phyloP scores from a whole-genome alignment of 1,140 invertebrate species.

The Homarus americanus region DNA sequence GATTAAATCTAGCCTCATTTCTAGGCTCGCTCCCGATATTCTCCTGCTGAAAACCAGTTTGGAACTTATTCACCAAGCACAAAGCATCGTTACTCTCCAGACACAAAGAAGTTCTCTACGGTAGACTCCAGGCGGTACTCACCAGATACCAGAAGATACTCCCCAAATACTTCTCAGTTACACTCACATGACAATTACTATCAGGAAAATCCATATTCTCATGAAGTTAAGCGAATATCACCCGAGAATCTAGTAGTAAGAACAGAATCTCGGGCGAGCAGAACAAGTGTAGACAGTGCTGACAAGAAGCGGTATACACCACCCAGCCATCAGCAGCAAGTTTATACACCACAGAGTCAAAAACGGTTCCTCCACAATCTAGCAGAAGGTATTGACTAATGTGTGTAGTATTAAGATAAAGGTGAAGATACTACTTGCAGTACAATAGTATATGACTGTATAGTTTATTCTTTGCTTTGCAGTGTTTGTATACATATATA shows the following conservation, averaged over 20 bases:
- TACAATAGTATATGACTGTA: neutral
- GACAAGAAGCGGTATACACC: conserved; percentile 65
- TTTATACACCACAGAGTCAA: conserved; percentile 69
- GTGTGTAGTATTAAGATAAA: neutral
- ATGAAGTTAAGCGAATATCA: conserved; percentile 44
- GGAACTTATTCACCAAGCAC: conserved; percentile 74
- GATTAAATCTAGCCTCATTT: too few species aligned
- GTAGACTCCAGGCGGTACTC: conserved; percentile 68
- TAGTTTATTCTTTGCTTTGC: neutral
- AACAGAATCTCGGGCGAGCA: conserved; percentile 64
- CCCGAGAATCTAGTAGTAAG: conserved; percentile 64
- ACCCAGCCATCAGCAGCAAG: conserved; percentile 35
- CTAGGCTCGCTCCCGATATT: conserved; percentile 61
- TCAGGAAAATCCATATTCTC: conserved; percentile 36
- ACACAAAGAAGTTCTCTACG: conserved; percentile 70
- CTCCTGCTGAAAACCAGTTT: conserved; percentile 72
- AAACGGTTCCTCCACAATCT: conserved; percentile 72
- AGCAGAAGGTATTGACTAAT: conserved; percentile 61
- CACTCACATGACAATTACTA: conserved; percentile 26
- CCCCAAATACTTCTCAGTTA: conserved; percentile 39
- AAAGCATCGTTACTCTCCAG: conserved; percentile 69
- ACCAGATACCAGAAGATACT: conserved; percentile 67
- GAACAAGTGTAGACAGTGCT: conserved; percentile 67
- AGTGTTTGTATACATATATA: neutral
- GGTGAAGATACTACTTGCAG: neutral